phyloP scores from a whole-genome alignment of 2,113 vertebrate genomes.

The Sapajus apella region DNA sequence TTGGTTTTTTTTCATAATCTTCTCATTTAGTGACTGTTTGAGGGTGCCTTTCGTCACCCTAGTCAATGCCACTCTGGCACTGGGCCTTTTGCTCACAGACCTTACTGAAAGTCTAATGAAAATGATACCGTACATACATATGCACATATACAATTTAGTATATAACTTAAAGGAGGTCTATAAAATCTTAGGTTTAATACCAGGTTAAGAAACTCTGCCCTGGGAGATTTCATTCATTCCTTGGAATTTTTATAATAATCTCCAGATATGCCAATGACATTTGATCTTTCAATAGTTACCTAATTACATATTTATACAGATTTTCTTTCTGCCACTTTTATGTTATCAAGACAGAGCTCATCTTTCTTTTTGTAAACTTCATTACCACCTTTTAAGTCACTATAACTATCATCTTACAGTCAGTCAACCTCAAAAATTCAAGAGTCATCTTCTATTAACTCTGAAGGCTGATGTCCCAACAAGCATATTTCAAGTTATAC shows the following conservation, averaged over 20 bases:
- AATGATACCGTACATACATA: neutral
- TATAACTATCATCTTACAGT: constrained; percentile 10
- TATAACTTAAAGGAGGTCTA: neutral
- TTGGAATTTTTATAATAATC: constrained; percentile 42
- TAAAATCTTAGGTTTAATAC: constrained; percentile 43
- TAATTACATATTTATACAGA: neutral
- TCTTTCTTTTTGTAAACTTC: constrained; percentile 40
- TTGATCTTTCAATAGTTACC: constrained; percentile 3
- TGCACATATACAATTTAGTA: neutral
- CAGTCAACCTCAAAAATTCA: constrained; percentile 24
- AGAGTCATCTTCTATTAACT: constrained; percentile 1
- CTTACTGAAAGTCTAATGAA: constrained; percentile 1
- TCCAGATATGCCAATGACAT: neutral
- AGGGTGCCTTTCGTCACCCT: neutral
- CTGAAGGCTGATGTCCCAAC: neutral
- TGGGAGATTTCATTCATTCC: neutral
- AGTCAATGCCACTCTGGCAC: neutral
- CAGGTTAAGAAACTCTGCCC: constrained; percentile 14
- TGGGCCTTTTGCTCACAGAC: neutral
- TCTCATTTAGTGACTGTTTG: neutral
- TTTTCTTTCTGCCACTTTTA: constrained; percentile 29
- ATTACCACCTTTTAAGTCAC: constrained; percentile 27
- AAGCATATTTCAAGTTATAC: constrained; percentile 26
- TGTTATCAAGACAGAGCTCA: constrained; percentile 31
- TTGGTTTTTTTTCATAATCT: neutral